phyloP scores from a whole-genome alignment of 2,888 invertebrate species.

The Maniola hyperantus region DNA sequence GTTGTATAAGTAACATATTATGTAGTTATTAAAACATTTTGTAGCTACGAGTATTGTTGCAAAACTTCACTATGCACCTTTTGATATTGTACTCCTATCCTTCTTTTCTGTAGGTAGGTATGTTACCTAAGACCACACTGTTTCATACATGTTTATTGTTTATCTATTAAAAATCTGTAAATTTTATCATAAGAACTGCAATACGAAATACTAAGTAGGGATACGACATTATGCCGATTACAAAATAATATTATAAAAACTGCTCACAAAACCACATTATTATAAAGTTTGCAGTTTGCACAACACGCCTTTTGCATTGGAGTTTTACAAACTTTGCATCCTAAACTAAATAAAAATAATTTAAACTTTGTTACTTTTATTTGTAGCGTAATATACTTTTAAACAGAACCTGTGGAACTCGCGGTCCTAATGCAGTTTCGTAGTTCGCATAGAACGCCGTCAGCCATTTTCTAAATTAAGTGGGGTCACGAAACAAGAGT shows the following conservation, averaged over 20 bases:
- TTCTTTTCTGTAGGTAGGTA: too few relatives aligned
- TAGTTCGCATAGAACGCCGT: conserved; percentile 50
- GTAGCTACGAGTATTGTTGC: too few relatives aligned
- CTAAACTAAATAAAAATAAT: background rate
- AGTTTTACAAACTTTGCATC: background rate
- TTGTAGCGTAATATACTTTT: conserved; percentile 22
- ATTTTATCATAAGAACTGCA: too few relatives aligned
- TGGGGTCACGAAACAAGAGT: conserved; percentile 45
- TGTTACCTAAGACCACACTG: too few relatives aligned
- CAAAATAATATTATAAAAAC: background rate
- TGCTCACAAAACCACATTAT: background rate
- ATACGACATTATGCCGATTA: too few relatives aligned
- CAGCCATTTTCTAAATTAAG: conserved; percentile 44
- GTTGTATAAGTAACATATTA: too few relatives aligned
- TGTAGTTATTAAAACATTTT: too few relatives aligned
- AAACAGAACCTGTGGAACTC: conserved; percentile 22
- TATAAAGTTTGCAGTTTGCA: background rate
- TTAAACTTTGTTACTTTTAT: conserved; percentile 14
- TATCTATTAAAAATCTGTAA: too few relatives aligned
- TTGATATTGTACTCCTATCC: too few relatives aligned
- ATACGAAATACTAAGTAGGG: too few relatives aligned
- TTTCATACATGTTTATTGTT: too few relatives aligned
- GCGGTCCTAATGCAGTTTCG: conserved; percentile 61
- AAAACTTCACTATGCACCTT: too few relatives aligned
- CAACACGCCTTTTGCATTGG: background rate